phyloP scores from a whole-genome alignment of 2,797 vertebrate species.

The Onychomys leucogaster region DNA sequence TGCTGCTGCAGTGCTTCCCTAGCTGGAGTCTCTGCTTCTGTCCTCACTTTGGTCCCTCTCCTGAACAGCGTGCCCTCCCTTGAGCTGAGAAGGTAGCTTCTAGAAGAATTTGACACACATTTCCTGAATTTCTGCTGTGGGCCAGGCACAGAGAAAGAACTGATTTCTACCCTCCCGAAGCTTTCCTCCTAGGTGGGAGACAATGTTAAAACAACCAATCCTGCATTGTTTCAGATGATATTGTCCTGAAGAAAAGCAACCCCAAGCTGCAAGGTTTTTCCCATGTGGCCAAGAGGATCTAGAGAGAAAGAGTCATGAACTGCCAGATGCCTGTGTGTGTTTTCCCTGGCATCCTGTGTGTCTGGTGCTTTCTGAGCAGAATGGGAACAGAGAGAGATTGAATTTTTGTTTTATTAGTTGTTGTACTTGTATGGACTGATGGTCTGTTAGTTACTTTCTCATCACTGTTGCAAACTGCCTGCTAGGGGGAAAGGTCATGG shows the following conservation, averaged over 20 bases:
- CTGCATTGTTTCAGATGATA: fast-evolving
- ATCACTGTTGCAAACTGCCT: neutral
- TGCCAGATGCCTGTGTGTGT: neutral
- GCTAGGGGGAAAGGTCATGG: neutral
- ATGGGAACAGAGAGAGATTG: no score
- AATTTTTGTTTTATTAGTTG: neutral
- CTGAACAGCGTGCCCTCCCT: fast-evolving
- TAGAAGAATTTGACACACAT: neutral
- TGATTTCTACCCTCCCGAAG: neutral
- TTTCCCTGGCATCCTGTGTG: neutral
- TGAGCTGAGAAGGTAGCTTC: neutral
- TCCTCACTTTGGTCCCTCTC: neutral
- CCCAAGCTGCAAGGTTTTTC: neutral
- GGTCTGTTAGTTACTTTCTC: neutral
- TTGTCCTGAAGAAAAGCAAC: no score
- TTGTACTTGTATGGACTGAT: neutral
- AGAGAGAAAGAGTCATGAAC: neutral
- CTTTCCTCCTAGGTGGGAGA: neutral
- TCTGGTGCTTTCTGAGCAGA: neutral
- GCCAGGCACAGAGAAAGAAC: neutral
- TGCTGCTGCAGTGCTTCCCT: neutral
- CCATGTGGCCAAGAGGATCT: fast-evolving
- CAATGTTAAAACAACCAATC: neutral
- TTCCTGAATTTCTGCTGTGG: neutral
- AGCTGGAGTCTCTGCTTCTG: neutral